Evolutionary conservation across 2,113 vertebrate species (phyloP).

Genomic region (Plecotus auritus): DNA sequence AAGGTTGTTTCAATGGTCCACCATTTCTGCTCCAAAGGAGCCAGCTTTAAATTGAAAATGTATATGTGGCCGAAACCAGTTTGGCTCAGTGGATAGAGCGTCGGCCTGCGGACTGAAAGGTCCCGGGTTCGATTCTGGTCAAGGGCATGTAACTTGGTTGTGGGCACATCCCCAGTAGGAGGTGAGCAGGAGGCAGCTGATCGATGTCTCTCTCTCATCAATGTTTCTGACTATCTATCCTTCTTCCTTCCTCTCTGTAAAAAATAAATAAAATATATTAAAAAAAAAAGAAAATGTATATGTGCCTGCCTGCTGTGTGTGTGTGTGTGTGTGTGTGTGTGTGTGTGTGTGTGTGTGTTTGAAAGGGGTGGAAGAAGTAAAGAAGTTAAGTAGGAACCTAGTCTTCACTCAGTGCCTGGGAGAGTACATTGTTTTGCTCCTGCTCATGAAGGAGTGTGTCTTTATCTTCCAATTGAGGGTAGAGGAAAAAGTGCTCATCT

Average conservation of each 20-base stretch:
- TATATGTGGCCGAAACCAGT: no score
- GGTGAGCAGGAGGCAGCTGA: no score
- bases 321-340: neutral
- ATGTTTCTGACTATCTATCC: no score
- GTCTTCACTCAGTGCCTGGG: neutral
- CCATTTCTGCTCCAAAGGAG: neutral
- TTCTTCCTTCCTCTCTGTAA: no score
- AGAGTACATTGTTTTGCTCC: neutral
- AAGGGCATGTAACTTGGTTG: no score
- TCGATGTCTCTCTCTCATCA: no score
- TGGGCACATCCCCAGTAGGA: no score
- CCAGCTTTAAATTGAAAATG: neutral
- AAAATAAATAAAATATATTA: no score
- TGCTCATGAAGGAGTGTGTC: neutral
- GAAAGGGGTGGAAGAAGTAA: neutral
- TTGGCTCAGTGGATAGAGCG: no score
- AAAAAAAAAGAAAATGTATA: neutral
- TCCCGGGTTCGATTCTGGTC: no score
- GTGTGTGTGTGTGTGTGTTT: neutral
- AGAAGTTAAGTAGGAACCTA: neutral
- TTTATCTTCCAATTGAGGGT: neutral
- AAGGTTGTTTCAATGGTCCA: neutral
- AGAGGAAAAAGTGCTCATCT: neutral
- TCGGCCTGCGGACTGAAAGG: no score
- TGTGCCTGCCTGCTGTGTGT: no score